These are phyloP conservation scores for Eupelmus urozonus DNA, from an alignment of 2,888 invertebrate genomes.

Conservation along the genomic window DNA sequence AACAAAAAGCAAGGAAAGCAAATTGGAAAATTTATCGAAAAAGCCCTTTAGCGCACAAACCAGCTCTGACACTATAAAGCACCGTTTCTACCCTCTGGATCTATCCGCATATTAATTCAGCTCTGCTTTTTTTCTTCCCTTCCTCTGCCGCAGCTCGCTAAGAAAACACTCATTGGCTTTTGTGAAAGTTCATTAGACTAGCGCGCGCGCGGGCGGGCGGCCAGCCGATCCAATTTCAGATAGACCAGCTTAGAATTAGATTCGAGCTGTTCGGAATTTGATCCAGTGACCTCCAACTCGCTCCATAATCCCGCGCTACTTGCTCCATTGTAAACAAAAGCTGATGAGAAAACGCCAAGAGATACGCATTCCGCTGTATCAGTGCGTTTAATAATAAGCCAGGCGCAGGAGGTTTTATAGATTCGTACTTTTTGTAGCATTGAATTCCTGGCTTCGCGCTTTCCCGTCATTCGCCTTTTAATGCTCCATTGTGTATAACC, in stretches of 20 bases:
- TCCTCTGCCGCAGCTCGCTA: too few species aligned
- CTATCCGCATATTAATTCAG: background rate
- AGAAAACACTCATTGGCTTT: background rate
- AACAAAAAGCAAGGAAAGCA: too few species aligned
- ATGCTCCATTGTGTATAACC: background rate
- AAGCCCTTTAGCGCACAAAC: too few species aligned
- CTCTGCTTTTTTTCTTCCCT: background rate
- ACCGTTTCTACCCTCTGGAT: too few species aligned
- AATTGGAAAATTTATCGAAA: too few species aligned
- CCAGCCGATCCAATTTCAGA: slow-evolving; percentile 40
- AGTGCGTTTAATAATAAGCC: background rate
- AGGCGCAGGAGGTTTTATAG: background rate
- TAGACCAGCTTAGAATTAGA: slow-evolving; percentile 32
- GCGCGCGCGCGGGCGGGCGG: background rate
- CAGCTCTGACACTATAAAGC: too few species aligned
- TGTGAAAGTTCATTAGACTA: slow-evolving; percentile 23
- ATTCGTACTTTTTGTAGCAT: background rate
- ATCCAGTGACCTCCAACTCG: slow-evolving; percentile 38
- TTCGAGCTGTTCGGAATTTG: slow-evolving; percentile 27
- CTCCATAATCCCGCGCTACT: background rate
- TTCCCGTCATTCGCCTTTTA: background rate
- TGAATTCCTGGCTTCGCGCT: background rate
- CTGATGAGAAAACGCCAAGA: slow-evolving; percentile 20
- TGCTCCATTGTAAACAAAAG: background rate
- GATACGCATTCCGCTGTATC: background rate